phyloP scores from a whole-genome alignment of 2,888 invertebrate genomes.

The Lithophane leautieri region DNA sequence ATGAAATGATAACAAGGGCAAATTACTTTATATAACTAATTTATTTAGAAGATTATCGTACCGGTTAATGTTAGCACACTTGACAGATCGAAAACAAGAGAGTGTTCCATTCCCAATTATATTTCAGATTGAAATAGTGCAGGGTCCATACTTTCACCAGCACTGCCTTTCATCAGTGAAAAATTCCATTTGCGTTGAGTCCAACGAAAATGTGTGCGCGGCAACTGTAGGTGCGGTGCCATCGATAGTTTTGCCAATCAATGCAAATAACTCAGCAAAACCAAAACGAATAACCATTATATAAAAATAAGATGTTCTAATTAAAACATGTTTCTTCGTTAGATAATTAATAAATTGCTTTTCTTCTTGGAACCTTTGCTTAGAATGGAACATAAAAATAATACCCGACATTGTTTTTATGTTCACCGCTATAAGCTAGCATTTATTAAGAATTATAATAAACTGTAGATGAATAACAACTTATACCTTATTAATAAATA shows the following conservation, averaged over 20 bases:
- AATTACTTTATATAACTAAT: too few relatives aligned
- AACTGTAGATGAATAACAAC: too few relatives aligned
- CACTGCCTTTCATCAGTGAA: not conserved
- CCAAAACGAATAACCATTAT: not conserved
- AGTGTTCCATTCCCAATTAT: too few relatives aligned
- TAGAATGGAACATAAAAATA: not conserved
- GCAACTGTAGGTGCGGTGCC: not conserved
- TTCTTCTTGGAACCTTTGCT: not conserved
- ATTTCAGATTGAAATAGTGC: too few relatives aligned
- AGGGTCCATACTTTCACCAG: too few relatives aligned
- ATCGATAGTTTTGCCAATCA: not conserved
- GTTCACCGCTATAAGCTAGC: not conserved
- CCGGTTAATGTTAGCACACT: too few relatives aligned
- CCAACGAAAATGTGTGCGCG: not conserved
- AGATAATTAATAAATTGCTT: not conserved
- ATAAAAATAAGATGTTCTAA: not conserved
- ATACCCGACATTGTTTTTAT: not conserved
- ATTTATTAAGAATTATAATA: not conserved
- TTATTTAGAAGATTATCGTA: too few relatives aligned
- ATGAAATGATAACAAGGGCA: too few relatives aligned
- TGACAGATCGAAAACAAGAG: too few relatives aligned
- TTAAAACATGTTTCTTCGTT: slow-evolving; percentile 19
- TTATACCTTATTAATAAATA: too few relatives aligned
- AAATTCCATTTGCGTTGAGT: not conserved
- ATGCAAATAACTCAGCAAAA: not conserved